Base-by-base conservation (phyloP, 2,888 invertebrate genomes). In the Campoplex capitator region DNA sequence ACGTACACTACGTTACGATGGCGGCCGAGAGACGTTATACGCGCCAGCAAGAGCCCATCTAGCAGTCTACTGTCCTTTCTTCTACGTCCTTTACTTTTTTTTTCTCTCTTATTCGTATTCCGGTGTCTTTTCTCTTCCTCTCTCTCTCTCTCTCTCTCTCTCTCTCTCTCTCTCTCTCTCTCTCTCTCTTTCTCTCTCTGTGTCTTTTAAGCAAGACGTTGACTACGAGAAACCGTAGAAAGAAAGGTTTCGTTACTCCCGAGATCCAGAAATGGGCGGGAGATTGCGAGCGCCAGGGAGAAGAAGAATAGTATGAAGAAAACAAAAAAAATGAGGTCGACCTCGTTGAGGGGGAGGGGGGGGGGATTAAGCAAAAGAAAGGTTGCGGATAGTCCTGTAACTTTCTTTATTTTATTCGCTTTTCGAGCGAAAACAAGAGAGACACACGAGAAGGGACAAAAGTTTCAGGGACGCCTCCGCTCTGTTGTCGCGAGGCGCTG, bases 1-100 rank as follows among this genome's bases (percentile, higher is more conserved):
- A 89, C 89, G 87, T 89, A 89, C 90, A 89, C 85, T 89, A 87
- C 86, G 88, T 88, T 87, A 87, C 81, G 73, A 78, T 81, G 85
- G 85, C 87, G 84, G 86, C 73, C 79, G 76, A 83, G 86, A 71
- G 73, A 80, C 80, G 80, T 85, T 82, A 84, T 68, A 71, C 76
- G 84, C 84, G 85, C 79, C 80, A 83, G 80, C 62, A 71, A 77
- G 85, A 87, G 86, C 84, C 80, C 84, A 88, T 85, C 85, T 48
- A 84, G 51, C 68, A 81, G 76, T 76, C 78, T 67, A 67, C 77
- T 76, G 79, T 80, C 74, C 77, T 82, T 81, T 84, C 83, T 85
- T 83, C 70, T 70, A 74, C 54, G 28, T 68, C 54, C 42, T 62
- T 58, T 65, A 28, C 67, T 51, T 79, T 38, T 38, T 38, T 38